These are phyloP conservation scores for Scaptomyza montana DNA, from an alignment of 1,140 invertebrate genomes.

Conservation along the genomic window DNA sequence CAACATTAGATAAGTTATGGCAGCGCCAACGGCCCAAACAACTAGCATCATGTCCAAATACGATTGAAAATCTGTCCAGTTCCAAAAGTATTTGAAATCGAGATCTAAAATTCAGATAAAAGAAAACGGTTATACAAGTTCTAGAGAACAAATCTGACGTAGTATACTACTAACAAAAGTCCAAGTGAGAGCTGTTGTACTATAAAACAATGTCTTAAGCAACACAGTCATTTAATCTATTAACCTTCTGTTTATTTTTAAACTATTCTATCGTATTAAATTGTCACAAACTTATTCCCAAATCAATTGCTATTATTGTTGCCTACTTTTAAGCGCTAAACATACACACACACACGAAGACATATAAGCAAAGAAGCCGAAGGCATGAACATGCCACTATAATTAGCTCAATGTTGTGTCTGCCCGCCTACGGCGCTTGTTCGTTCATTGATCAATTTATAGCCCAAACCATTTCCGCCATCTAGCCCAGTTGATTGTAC, in stretches of 20 bases:
- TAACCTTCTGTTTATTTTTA: no score
- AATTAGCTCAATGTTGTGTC: constrained; percentile 58
- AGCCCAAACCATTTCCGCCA: constrained; percentile 24
- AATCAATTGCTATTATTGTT: constrained; percentile 71
- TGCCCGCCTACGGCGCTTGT: constrained; percentile 17
- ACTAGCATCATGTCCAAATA: constrained; percentile 96
- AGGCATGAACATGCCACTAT: constrained; percentile 70
- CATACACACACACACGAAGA: not conserved
- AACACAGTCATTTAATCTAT: no score
- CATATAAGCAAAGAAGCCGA: constrained; percentile 51
- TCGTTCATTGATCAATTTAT: constrained; percentile 66
- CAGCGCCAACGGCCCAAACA: constrained; percentile 92
- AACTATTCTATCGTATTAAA: not conserved
- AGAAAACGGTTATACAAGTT: no score
- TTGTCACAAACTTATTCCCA: constrained; percentile 27
- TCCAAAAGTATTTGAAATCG: constrained; percentile 97
- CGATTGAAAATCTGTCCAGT: constrained; percentile 99
- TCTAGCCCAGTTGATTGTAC: constrained; percentile 50
- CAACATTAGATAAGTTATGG: constrained; percentile 95
- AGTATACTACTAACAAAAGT: no score
- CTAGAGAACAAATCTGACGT: no score
- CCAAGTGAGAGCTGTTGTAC: not conserved
- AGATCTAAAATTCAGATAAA: constrained; percentile 88
- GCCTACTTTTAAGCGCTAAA: constrained; percentile 60
- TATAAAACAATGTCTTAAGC: no score